Conservation (phyloP, 2,113 vertebrate species). For the Microtus richardsoni region DNA sequence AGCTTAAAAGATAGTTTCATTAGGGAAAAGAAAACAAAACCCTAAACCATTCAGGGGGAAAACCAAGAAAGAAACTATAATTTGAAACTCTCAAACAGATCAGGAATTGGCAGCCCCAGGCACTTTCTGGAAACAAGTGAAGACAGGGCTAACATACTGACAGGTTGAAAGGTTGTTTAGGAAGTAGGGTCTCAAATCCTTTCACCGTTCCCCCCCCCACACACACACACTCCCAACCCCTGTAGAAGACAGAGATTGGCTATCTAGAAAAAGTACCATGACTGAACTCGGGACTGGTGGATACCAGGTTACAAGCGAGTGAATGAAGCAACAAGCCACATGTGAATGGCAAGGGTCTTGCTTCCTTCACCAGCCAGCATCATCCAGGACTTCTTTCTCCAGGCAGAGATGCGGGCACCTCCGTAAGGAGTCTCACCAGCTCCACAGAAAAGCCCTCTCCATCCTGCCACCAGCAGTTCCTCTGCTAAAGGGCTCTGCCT, state of each 20-base stretch:
- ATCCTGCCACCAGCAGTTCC: not conserved
- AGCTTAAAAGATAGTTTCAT: not conserved
- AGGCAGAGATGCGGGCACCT: not conserved
- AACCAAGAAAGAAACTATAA: not conserved
- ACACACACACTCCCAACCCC: not conserved
- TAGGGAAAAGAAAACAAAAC: not conserved
- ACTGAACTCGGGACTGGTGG: not conserved
- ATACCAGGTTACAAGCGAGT: not conserved
- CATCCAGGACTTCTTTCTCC: not conserved
- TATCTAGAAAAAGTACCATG: not conserved
- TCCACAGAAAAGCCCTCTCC: not conserved
- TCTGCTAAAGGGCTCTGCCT: not conserved
- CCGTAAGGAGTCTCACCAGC: not conserved
- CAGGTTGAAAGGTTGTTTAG: not conserved
- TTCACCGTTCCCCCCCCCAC: not conserved
- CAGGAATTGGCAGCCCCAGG: not conserved
- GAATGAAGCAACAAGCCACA: not conserved
- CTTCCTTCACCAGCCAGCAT: not conserved
- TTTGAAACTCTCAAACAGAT: not conserved
- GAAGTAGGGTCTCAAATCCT: not conserved
- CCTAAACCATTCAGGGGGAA: not conserved
- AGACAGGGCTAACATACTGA: not conserved
- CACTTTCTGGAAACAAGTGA: not conserved
- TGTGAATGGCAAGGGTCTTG: not conserved
- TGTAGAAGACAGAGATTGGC: not conserved